A percentile compares a stretch with the other conserved stretches of the same genome.
These are phyloP conservation scores for Pangasius djambal DNA, from an alignment of 2,797 vertebrate species.

Conservation along the genomic window DNA sequence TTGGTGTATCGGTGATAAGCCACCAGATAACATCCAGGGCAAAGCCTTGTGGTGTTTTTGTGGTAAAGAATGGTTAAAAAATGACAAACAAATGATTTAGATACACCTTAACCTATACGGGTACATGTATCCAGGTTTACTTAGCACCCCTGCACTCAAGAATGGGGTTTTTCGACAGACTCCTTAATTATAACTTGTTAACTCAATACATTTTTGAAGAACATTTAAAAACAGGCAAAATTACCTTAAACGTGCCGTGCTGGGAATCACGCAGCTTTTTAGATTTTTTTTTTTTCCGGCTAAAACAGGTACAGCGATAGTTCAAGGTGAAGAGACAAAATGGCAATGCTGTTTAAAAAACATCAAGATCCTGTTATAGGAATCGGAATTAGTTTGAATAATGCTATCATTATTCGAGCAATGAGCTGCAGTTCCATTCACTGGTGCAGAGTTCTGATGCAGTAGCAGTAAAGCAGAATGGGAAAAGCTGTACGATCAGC, in stretches of 20 bases:
- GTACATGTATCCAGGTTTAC: neutral
- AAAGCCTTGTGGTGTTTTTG: neutral
- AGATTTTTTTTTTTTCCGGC: neutral
- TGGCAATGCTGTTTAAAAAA: neutral
- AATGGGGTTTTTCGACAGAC: neutral
- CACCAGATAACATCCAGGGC: neutral
- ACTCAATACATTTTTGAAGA: neutral
- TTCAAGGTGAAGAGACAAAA: neutral
- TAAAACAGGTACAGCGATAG: neutral
- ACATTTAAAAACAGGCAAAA: neutral
- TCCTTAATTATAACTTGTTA: neutral
- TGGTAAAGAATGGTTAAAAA: too few species aligned
- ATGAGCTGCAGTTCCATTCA: neutral
- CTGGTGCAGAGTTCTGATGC: neutral
- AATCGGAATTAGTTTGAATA: neutral
- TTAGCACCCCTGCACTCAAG: neutral
- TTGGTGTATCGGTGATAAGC: neutral
- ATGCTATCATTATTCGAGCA: neutral
- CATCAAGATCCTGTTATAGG: neutral
- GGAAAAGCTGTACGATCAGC: neutral
- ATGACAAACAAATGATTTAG: neutral
- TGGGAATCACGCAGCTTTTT: neutral
- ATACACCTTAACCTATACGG: neutral
- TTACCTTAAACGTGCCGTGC: neutral
- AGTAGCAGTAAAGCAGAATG: neutral